Conservation (phyloP, 35 echinoderm and acorn worm species). For the Hemicentrotus pulcherrimus region DNA sequence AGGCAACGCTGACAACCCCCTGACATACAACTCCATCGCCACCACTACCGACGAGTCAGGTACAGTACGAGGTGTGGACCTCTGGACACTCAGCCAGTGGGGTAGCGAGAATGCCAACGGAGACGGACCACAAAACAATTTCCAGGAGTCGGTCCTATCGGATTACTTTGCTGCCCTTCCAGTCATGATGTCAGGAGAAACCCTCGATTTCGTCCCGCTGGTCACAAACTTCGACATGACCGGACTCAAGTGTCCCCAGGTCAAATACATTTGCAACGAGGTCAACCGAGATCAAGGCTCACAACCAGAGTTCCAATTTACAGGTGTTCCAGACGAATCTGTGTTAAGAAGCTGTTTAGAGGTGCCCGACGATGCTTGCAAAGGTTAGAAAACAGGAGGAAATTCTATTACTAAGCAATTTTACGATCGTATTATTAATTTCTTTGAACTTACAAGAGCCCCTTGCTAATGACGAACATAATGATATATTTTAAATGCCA, state of each 20-base stretch:
- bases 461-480: not conserved
- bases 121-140: constrained; percentile 57
- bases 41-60: constrained; percentile 57
- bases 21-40: constrained; percentile 64
- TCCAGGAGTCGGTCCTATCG: constrained; percentile 68
- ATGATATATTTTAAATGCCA: not conserved
- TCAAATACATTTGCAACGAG: constrained; percentile 78
- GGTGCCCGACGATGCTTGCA: constrained; percentile 69
- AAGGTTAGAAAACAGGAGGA: constrained; percentile 51
- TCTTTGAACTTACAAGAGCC: not conserved
- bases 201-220: constrained; percentile 54
- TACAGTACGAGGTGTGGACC: constrained; percentile 65
- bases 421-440: not conserved
- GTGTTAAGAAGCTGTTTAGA: constrained; percentile 78
- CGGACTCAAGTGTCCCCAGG: constrained; percentile 63
- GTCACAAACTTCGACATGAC: constrained; percentile 77
- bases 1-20: constrained; percentile 59
- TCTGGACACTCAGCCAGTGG: constrained; percentile 78
- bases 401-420: not conserved
- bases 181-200: constrained; percentile 54
- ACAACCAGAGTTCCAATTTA: constrained; percentile 63
- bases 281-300: constrained; percentile 65
- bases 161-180: constrained; percentile 65
- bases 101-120: constrained; percentile 65
- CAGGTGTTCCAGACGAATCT: constrained; percentile 68